Conservation (phyloP, 2,888 invertebrate species). For the Harpalus rufipes region DNA sequence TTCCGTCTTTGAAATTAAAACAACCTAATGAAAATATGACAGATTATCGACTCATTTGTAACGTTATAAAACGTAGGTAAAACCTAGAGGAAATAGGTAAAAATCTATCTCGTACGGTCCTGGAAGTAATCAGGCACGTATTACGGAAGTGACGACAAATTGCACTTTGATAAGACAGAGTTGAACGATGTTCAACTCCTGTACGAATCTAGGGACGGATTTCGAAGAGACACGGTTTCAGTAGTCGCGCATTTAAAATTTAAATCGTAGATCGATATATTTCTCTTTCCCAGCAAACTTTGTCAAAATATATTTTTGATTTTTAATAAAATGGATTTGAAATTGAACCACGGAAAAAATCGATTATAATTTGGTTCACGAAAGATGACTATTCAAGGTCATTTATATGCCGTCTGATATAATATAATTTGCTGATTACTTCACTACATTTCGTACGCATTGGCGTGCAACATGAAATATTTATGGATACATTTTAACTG, state of each 20-base stretch:
- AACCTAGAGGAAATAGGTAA: background rate
- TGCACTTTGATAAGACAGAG: conserved; percentile 31
- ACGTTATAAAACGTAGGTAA: background rate
- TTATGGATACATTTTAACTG: too few species aligned
- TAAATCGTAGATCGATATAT: background rate
- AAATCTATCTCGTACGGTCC: background rate
- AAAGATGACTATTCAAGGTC: too few species aligned
- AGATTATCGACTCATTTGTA: background rate
- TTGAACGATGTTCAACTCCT: background rate
- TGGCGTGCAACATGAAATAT: too few species aligned
- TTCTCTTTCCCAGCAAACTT: too few species aligned
- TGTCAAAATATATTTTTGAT: too few species aligned
- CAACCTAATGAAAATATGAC: background rate
- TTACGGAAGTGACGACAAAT: conserved; percentile 19
- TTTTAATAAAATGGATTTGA: too few species aligned
- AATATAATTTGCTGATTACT: too few species aligned
- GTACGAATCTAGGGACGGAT: background rate
- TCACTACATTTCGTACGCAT: too few species aligned
- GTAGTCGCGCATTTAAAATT: background rate
- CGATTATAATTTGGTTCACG: too few species aligned
- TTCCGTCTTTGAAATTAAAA: background rate
- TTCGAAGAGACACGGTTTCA: background rate
- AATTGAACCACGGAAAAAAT: too few species aligned
- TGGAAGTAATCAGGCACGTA: conserved; percentile 6
- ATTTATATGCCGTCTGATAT: too few species aligned